phyloP scores from a whole-genome alignment of 2,113 vertebrate species.

The Labrus mixtus region DNA sequence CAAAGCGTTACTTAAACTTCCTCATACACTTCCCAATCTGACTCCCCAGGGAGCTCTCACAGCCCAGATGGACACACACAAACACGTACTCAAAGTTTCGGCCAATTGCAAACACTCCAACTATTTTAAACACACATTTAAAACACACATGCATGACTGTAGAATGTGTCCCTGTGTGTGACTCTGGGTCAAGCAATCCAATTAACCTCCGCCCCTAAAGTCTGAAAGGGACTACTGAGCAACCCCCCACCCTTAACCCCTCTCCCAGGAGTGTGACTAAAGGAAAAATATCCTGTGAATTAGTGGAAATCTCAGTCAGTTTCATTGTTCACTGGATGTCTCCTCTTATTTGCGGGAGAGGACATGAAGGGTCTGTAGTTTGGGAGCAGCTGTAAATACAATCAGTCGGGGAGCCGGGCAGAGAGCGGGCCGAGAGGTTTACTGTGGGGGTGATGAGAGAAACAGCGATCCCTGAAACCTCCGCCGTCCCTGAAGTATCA shows the following conservation, averaged over 20 bases:
- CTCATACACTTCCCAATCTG: conserved; percentile 16
- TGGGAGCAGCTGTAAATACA: conserved; percentile 76
- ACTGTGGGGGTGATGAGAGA: conserved; percentile 65
- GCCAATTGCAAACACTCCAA: not conserved
- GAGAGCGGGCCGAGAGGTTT: conserved; percentile 22
- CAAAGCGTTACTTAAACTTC: conserved; percentile 52
- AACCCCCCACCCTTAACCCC: not conserved
- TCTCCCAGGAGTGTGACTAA: conserved; percentile 31
- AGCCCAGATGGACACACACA: conserved; percentile 50
- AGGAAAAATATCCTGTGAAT: conserved; percentile 76
- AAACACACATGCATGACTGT: not conserved
- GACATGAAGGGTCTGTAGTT: conserved; percentile 36
- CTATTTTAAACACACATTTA: not conserved
- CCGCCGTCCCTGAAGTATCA: conserved; percentile 55
- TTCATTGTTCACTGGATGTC: conserved; percentile 68
- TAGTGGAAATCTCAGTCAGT: conserved; percentile 76
- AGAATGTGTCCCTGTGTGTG: not conserved
- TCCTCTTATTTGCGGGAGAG: conserved; percentile 48
- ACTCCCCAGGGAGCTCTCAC: conserved; percentile 36
- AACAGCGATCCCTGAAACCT: conserved; percentile 57
- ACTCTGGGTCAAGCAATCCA: conserved; percentile 49
- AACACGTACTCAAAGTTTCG: not conserved
- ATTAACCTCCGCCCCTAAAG: conserved; percentile 44
- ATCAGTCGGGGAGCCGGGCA: conserved; percentile 33
- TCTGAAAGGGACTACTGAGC: conserved; percentile 4